Evolutionary conservation across 2,113 vertebrate species (phyloP), one percentile per base, ranked within the genome.

Genomic region (Caracal caracal): DNA sequence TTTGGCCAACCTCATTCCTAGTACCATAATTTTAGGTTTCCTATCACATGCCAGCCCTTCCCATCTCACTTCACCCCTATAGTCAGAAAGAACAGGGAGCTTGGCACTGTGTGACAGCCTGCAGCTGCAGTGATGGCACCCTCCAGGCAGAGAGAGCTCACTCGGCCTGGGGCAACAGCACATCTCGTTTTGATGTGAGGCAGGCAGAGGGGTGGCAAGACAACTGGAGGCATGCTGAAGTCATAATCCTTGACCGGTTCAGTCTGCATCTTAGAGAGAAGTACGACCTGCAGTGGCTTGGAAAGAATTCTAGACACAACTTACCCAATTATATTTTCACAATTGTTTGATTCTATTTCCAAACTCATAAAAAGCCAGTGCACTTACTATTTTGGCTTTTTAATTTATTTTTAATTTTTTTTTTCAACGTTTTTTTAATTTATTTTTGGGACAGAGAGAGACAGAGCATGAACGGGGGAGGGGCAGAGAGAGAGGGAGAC

Each of bases 321-420:
- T 56, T 82, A 73, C 16, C 43, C 81, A 71, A 53, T n/a, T 40
- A 76, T 37, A 87, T 26, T 94, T 66, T 82, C 70, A 30, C 28
- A 71, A 51, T 15, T 61, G 59, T 85, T 92, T 84, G 76, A 83
- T 37, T 89, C 35, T 28, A 40, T 93, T 65, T 96, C 35, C 33
- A 71, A 92, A 83, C 40, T 88, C 51, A 68, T 61, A 90, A 86
- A 90, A 78, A 71, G 49, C 4, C 47, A 70, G n/a, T 75, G 65
- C 40, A 81, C 19, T 81, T 94, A 53, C 24, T 49, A 93, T 63
- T 80, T 82, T 53, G 26, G 35, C 90, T 96, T 43, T 88, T 94
- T 37, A 92, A 92, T 92, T 94, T 86, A 43, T n/a, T n/a, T n/a
- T n/a, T n/a, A n/a, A n/a, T n/a, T n/a, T n/a, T n/a, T n/a, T n/a